phyloP scores from a whole-genome alignment of 1,140 invertebrate species.

The Metopolophium dirhodum region DNA sequence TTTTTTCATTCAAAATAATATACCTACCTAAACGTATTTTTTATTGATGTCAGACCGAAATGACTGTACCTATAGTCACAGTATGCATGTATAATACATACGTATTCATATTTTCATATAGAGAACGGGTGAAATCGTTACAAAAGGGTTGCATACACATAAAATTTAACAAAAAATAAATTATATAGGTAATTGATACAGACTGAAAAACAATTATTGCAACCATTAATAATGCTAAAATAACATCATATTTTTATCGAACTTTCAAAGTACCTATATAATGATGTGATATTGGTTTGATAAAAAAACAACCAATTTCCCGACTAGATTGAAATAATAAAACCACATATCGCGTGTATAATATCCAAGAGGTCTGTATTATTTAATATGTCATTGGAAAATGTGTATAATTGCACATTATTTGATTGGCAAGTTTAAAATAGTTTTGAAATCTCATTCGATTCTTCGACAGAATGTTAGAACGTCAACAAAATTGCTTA shows the following conservation, averaged over 20 bases:
- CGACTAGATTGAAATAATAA: background rate
- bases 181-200: background rate
- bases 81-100: too few relatives aligned
- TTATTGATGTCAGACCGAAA: background rate
- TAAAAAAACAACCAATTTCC: background rate
- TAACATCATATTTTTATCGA: background rate
- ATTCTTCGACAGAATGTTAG: background rate
- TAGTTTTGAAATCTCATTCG: background rate
- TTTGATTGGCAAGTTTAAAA: background rate
- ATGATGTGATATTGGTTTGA: background rate
- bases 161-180: background rate
- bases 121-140: background rate
- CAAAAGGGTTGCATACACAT: background rate
- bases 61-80: background rate
- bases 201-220: background rate
- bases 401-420: background rate
- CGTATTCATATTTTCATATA: background rate
- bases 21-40: background rate
- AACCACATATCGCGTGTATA: background rate
- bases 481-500: background rate
- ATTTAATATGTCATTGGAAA: background rate
- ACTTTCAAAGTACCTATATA: background rate
- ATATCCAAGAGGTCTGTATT: background rate
- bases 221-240: background rate
- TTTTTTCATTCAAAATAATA: background rate